Evolutionary conservation across 2,113 vertebrate species (phyloP).

Genomic region (Eolophus roseicapilla): DNA sequence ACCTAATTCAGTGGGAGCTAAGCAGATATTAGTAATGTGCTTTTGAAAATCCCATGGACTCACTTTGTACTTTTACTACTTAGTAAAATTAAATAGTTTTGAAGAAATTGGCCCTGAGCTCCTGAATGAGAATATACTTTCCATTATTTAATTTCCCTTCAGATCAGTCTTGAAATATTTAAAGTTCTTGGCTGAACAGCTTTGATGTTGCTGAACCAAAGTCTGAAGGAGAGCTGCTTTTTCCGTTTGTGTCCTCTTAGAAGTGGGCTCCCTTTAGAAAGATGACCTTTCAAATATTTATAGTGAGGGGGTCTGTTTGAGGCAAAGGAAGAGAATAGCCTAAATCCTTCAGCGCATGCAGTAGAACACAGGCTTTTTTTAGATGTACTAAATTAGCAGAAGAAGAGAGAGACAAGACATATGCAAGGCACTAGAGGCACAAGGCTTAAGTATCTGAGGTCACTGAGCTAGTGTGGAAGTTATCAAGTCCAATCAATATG

Average conservation of each 20-base stretch:
- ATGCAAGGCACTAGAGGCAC: fast-evolving
- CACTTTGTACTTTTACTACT: not conserved
- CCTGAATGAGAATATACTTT: not conserved
- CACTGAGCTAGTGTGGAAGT: not conserved
- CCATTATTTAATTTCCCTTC: not conserved
- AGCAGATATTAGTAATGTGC: not conserved
- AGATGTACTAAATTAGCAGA: not conserved
- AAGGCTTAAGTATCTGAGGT: fast-evolving
- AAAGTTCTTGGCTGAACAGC: not conserved
- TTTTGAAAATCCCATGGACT: not conserved
- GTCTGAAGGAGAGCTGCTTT: not conserved
- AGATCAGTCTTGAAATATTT: not conserved
- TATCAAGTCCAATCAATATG: not conserved
- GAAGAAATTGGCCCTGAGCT: not conserved
- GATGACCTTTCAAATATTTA: not conserved
- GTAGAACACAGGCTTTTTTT: not conserved
- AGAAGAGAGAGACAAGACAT: not conserved
- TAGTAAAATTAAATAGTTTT: conserved; percentile 3
- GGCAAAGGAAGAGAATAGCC: not conserved
- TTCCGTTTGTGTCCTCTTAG: not conserved
- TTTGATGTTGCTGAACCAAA: not conserved
- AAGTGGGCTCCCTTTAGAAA: not conserved
- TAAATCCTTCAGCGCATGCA: not conserved
- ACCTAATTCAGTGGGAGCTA: not conserved
- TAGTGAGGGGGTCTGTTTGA: not conserved